phyloP scores from a whole-genome alignment of 2,888 invertebrate genomes.

The Elysia crispata region DNA sequence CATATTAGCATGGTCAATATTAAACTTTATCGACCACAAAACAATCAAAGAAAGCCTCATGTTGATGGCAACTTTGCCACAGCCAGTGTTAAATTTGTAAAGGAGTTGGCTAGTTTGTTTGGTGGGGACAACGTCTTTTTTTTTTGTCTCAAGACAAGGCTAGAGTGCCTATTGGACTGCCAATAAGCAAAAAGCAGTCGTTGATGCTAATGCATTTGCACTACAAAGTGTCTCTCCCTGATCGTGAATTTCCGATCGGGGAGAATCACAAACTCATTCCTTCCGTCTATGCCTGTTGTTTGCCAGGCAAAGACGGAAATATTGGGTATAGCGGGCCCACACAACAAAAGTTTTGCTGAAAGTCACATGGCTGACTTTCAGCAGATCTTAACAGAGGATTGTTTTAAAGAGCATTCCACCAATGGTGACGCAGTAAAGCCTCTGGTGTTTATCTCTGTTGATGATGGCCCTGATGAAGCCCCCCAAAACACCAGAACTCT shows the following conservation, averaged over 20 bases:
- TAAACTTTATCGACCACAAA: conserved; percentile 18
- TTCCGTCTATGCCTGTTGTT: conserved; percentile 30
- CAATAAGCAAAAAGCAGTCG: conserved; percentile 15
- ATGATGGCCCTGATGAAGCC: conserved; percentile 34
- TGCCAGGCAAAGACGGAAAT: conserved; percentile 16
- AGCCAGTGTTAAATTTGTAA: conserved; percentile 21
- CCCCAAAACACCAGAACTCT: conserved; percentile 25
- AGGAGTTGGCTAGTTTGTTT: conserved; percentile 24
- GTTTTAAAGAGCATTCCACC: conserved; percentile 14
- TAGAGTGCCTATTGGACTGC: conserved; percentile 21
- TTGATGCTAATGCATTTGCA: conserved; percentile 19
- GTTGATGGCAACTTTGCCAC: conserved; percentile 16
- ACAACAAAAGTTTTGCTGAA: no score
- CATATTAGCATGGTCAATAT: conserved; percentile 21
- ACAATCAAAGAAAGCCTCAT: conserved; percentile 20
- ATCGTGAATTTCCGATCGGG: conserved; percentile 19
- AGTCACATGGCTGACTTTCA: no score
- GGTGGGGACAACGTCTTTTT: conserved; percentile 15
- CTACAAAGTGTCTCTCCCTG: conserved; percentile 13
- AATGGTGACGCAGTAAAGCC: conserved; percentile 17
- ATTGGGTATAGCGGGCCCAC: conserved; percentile 25
- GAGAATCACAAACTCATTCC: conserved; percentile 30
- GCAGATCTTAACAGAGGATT: conserved; percentile 17
- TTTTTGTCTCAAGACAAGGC: conserved; percentile 18
- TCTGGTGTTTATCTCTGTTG: conserved; percentile 30